These are phyloP conservation scores for Vannuccia rotundouncinata DNA, from an alignment of 2,888 invertebrate genomes.

Conservation along the genomic window DNA sequence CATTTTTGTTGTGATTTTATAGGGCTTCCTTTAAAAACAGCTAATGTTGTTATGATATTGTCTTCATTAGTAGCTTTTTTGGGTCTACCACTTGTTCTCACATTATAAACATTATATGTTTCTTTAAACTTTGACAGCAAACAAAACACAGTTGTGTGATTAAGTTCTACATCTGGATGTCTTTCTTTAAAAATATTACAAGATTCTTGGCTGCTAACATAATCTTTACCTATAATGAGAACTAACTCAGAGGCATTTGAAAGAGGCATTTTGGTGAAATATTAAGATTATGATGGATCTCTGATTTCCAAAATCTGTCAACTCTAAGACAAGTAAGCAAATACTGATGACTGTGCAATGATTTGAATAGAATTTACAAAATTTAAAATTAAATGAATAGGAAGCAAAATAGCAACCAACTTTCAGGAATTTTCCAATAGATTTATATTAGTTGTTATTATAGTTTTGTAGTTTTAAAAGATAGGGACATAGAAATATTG, in stretches of 20 bases:
- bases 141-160: background rate
- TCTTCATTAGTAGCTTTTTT: background rate
- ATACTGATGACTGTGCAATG: no score
- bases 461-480: no score
- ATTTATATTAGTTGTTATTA: background rate
- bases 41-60: background rate
- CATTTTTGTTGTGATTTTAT: background rate
- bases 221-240: background rate
- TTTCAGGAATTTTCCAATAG: no score
- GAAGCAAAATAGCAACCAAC: no score
- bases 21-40: background rate
- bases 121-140: background rate
- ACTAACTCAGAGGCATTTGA: background rate
- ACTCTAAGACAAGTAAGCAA: no score
- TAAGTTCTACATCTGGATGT: background rate
- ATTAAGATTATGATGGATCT: background rate
- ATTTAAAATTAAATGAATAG: no score
- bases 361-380: no score
- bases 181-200: background rate
- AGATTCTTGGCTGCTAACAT: background rate
- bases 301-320: no score
- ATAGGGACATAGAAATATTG: background rate
- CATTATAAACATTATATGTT: background rate
- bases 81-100: no score
- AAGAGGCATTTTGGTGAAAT: background rate